Base-by-base conservation (phyloP, 2,797 vertebrate species). In the Phataginus tricuspis region DNA sequence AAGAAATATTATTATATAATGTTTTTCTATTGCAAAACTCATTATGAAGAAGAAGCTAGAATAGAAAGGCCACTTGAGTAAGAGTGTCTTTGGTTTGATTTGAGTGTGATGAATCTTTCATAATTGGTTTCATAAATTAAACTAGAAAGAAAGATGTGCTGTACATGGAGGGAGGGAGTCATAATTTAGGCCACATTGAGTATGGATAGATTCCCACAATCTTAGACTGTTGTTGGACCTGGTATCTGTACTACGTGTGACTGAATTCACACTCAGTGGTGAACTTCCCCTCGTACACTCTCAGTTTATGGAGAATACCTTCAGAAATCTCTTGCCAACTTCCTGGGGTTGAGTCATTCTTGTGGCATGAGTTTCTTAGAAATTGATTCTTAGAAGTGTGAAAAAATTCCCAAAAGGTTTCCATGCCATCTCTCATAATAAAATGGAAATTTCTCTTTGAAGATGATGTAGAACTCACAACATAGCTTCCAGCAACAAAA, bases 401-500 rank as follows among this genome's bases (percentile, higher is more conserved):
- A 91, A 96, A 21, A 42, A 55, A 4, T 82, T 93, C 74, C 68
- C 69, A 53, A 91, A 87, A 63, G 27, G 45, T 57, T 84, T 78
- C 53, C 34, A 63, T 77, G 21, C 77, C 84, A 29, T 19, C 37
- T 55, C 64, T 77, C 69, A 72, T 57, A 88, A 89, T 59, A 63
- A 63, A 93, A 78, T 57, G 59, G 74, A 86, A 93, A 88, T 16
- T 89, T 92, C 27, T 64, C 66, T 90, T 91, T 88, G 64, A 95
- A 87, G 57, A 82, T 77, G 14, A 42, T 1, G 0, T n/a, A 64
- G 88, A 82, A 25, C 64, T 95, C 66, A 87, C 61, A 75, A 53
- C 11, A 37, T n/a, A 87, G 34, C 77, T 94, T 94, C 57, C 51
- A 83, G 90, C 27, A 63, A 74, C 39, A 21, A 82, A 95, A 89